phyloP scores from a whole-genome alignment of 2,888 invertebrate species.

The Patella ulyssiponensis region DNA sequence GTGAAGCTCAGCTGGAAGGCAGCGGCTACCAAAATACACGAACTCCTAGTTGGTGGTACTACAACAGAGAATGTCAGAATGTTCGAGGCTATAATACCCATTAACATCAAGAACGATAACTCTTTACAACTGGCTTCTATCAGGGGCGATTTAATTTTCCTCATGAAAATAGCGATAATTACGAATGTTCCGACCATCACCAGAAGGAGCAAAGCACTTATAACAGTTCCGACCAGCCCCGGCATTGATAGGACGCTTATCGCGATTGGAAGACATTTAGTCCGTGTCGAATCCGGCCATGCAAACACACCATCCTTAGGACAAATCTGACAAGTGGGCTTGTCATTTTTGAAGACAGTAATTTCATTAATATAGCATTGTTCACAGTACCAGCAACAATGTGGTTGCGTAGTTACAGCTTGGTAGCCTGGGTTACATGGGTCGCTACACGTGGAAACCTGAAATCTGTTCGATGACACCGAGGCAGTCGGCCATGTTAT shows the following conservation, averaged over 20 bases:
- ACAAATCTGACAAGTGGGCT: slow-evolving; percentile 37
- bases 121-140: slow-evolving; percentile 52
- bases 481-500: slow-evolving; percentile 19
- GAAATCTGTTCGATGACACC: background rate
- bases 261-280: slow-evolving; percentile 30
- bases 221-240: slow-evolving; percentile 25
- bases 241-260: slow-evolving; percentile 22
- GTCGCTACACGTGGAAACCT: slow-evolving; percentile 35
- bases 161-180: slow-evolving; percentile 34
- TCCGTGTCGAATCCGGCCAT: slow-evolving; percentile 43
- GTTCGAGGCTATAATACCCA: slow-evolving; percentile 39
- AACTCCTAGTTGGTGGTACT: slow-evolving; percentile 29
- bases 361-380: slow-evolving; percentile 44
- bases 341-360: slow-evolving; percentile 26
- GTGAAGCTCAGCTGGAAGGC: slow-evolving; percentile 49
- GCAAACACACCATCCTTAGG: slow-evolving; percentile 22
- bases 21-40: slow-evolving; percentile 38
- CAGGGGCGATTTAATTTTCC: slow-evolving; percentile 36
- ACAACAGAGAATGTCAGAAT: slow-evolving; percentile 35
- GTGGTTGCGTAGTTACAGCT: slow-evolving; percentile 35
- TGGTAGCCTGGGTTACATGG: slow-evolving; percentile 42
- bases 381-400: slow-evolving; percentile 54
- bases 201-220: slow-evolving; percentile 27
- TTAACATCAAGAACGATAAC: slow-evolving; percentile 41
- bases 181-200: slow-evolving; percentile 29